A percentile compares a stretch with the other conserved stretches of the same genome.
Conservation (phyloP, 2,888 invertebrate genomes). For the Eupithecia dodoneata region DNA sequence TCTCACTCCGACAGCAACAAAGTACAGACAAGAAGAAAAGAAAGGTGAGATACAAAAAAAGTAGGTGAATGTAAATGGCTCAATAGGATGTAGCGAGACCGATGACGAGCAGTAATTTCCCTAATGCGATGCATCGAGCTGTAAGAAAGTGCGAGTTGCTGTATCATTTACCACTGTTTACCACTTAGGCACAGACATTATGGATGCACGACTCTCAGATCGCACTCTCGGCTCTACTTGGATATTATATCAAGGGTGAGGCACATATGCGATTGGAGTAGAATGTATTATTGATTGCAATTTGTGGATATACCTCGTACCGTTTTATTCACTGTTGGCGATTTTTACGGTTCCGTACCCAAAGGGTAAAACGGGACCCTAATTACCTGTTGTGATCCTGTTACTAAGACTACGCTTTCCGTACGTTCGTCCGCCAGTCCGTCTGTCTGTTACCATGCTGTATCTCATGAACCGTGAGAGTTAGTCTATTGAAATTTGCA, state of each 20-base stretch:
- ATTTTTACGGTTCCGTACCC: not conserved
- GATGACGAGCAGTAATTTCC: slow-evolving; percentile 22
- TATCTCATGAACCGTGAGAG: no score
- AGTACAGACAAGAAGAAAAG: not conserved
- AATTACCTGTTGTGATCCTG: no score
- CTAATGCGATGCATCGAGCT: slow-evolving; percentile 30
- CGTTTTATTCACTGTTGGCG: not conserved
- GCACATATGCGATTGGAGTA: slow-evolving; percentile 23
- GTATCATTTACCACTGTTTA: slow-evolving; percentile 31
- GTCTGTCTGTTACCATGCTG: no score
- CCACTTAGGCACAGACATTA: slow-evolving; percentile 25
- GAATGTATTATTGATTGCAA: not conserved
- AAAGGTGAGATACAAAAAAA: slow-evolving; percentile 6
- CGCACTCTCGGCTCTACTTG: slow-evolving; percentile 1
- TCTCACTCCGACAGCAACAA: not conserved
- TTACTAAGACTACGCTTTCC: no score
- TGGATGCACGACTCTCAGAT: slow-evolving; percentile 25
- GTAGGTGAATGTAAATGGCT: slow-evolving; percentile 18
- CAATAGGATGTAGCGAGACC: slow-evolving; percentile 23
- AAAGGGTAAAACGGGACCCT: no score
- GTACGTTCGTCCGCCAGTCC: no score
- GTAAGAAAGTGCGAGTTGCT: slow-evolving; percentile 24
- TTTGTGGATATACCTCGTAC: not conserved
- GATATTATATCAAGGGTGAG: slow-evolving; percentile 22
- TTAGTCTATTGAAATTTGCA: no score